These are phyloP conservation scores for Lagocephalus sceleratus DNA, from an alignment of 2,797 vertebrate species.

Conservation along the genomic window DNA sequence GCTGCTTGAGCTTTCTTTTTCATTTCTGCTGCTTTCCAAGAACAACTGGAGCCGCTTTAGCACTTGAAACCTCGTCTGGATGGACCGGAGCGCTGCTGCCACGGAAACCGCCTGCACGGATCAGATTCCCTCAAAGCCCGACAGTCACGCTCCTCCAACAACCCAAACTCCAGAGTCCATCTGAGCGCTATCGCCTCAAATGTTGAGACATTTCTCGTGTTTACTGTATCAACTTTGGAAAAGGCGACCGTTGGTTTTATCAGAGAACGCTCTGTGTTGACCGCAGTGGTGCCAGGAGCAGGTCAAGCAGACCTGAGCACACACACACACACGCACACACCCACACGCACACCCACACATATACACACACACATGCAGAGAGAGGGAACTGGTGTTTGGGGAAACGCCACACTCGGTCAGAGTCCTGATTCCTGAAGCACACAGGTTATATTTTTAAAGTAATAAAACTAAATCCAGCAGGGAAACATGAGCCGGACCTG, in stretches of 20 bases:
- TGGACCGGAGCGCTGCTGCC: no score
- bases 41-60: no score
- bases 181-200: no score
- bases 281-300: constrained; percentile 40
- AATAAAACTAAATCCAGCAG: constrained; percentile 58
- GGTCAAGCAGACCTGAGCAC: constrained; percentile 53
- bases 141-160: no score
- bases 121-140: no score
- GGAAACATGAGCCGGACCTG: constrained; percentile 43
- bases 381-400: constrained; percentile 52
- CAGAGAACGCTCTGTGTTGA: constrained; percentile 44
- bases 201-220: background rate
- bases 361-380: constrained; percentile 38
- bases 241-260: constrained; percentile 38
- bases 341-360: constrained; percentile 40
- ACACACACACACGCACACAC: constrained; percentile 59
- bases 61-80: no score
- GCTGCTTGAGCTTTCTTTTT: no score
- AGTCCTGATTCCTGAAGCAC: constrained; percentile 41
- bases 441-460: constrained; percentile 30
- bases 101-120: no score
- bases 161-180: no score
- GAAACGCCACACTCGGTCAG: constrained; percentile 37
- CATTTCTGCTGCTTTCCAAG: no score
- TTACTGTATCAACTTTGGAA: constrained; percentile 35